Evolutionary conservation across 1,140 invertebrate species (phyloP).

Genomic region (Cotesia chilonis): DNA sequence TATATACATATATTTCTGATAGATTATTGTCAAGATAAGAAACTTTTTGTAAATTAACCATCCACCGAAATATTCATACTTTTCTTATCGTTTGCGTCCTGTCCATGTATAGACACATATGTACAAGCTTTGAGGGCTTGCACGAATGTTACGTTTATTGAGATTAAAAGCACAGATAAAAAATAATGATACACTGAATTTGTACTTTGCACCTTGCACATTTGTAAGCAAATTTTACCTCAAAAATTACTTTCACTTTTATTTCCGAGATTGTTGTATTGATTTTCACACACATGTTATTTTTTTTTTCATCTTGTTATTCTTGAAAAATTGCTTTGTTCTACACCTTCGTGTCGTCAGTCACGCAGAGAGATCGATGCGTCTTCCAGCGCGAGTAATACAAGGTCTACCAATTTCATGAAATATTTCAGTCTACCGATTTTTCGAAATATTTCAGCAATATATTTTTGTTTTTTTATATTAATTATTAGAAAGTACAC

Average conservation of each 20-base stretch:
- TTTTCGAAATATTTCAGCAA: neutral
- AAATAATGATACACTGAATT: no score
- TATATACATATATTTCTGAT: neutral
- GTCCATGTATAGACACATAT: neutral
- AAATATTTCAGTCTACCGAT: neutral
- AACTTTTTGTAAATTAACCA: neutral
- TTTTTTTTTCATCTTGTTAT: neutral
- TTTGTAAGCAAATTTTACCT: no score
- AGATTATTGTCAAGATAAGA: slow-evolving; percentile 8
- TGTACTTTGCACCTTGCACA: no score
- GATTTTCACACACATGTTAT: neutral
- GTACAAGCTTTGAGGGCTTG: no score
- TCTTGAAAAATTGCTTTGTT: slow-evolving; percentile 15
- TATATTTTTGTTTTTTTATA: slow-evolving; percentile 4
- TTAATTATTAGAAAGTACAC: neutral
- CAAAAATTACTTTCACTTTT: neutral
- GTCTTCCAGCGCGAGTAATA: neutral
- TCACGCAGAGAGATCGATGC: slow-evolving; percentile 16
- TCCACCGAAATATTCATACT: neutral
- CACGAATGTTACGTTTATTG: no score
- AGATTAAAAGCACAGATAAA: no score
- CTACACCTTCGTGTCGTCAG: slow-evolving; percentile 15
- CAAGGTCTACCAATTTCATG: slow-evolving; percentile 12
- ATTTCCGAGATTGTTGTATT: neutral
- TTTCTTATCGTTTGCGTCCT: neutral